Base-by-base conservation (phyloP, 2,113 vertebrate species). In the Syngnathus floridae region DNA sequence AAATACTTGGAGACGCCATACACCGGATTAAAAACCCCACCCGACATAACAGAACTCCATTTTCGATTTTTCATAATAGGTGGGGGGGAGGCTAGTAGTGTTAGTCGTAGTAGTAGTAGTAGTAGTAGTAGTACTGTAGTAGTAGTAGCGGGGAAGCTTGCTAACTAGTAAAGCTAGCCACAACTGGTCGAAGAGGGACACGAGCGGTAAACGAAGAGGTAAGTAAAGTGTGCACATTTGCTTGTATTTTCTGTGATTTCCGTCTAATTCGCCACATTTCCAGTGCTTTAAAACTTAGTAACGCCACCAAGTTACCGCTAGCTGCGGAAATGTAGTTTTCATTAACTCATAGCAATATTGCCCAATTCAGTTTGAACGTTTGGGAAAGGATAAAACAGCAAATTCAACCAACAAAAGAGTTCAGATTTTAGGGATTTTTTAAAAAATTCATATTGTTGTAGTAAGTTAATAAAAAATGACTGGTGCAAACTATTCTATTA, bases 191-290 rank as follows among this genome's bases (percentile, higher is more conserved):
- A 77, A 66, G 73, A 69, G 62, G 65, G 67, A 68, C 69, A 82
- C 75, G 67, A 75, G 81, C 77, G 79, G 75, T 76, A 75, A 67
- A 66, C 17, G 64, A 72, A 70, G 75, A 90, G 88, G 88, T 89
- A 75, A 78, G 77, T 61, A 4, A 40, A 21, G 12, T 62, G 11
- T 43, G 14, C 1, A 4, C 26, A 26, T 36, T 22, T 4, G 14
- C 11, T 26, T 41, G 12, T 13, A 26, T 5, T 62, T 13, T 21
- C 10, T 43, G 12, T 13, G 10, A 17, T 26, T 21, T 21, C 14
- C 12, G 4, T 41, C 12, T 14, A 16, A 5, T 45, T 14, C 10
- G 5, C 19, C 26, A 13, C 19, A 51, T 22, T 38, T 22, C 21
- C 4, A 62, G 21, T 45, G 41, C 12, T 62, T n/a, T 62, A 16